These are phyloP conservation scores for Pomatostomus ruficeps DNA, from an alignment of 2,113 vertebrate species.

Conservation along the genomic window DNA sequence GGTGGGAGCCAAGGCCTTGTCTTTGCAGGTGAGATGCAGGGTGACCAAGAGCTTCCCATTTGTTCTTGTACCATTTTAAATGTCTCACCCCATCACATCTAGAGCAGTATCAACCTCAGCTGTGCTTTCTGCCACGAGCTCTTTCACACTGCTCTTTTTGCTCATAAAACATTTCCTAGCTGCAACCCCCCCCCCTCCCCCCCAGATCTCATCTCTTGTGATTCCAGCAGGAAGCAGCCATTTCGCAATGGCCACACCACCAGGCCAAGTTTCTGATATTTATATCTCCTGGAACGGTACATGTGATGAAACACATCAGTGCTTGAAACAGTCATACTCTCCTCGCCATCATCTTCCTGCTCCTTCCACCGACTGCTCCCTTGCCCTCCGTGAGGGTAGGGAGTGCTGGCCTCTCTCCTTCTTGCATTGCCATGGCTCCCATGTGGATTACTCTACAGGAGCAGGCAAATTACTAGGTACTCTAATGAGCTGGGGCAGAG, in stretches of 20 bases:
- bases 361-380: neutral
- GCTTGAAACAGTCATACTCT: neutral
- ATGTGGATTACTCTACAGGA: neutral
- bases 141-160: neutral
- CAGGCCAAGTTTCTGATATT: neutral
- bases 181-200: too few relatives aligned
- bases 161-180: accelerated
- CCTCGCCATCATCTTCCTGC: neutral
- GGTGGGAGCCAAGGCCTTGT: neutral
- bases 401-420: neutral
- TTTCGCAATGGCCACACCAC: neutral
- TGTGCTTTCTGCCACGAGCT: neutral
- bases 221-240: neutral
- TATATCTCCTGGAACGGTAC: neutral
- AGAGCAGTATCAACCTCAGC: neutral
- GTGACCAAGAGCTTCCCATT: neutral
- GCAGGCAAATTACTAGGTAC: neutral
- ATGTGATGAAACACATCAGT: neutral
- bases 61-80: neutral
- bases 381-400: neutral
- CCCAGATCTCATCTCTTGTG: neutral
- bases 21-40: neutral
- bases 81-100: neutral
- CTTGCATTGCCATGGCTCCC: neutral
- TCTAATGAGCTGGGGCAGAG: neutral